Evolutionary conservation across 2,113 vertebrate genomes (phyloP).

Genomic region (Danionella cerebrum): DNA sequence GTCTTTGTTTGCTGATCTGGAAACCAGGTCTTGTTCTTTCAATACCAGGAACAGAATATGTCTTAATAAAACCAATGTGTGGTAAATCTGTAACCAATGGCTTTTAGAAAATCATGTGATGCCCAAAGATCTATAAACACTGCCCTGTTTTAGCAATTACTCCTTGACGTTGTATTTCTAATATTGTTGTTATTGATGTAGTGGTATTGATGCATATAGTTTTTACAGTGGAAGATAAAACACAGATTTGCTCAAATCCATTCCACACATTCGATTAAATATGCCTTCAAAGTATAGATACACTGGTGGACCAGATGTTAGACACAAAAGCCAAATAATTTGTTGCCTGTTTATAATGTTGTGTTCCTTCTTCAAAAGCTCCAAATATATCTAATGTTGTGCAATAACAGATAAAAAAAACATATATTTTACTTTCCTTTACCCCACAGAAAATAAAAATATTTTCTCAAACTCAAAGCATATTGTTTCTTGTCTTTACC

Average conservation of each 20-base stretch:
- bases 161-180: not conserved
- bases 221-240: not conserved
- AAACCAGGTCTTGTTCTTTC: not conserved
- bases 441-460: slow-evolving; percentile 37
- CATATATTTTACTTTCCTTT: slow-evolving; percentile 29
- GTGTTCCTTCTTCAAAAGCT: too few relatives aligned
- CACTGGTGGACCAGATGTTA: not conserved
- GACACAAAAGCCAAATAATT: too few relatives aligned
- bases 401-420: slow-evolving; percentile 16
- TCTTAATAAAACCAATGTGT: not conserved
- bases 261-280: not conserved
- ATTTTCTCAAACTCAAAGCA: slow-evolving; percentile 19
- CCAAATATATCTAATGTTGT: slow-evolving; percentile 28
- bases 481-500: not conserved
- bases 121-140: not conserved
- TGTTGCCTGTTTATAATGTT: too few relatives aligned
- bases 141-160: not conserved
- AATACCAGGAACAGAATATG: not conserved
- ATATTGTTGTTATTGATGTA: not conserved
- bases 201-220: not conserved
- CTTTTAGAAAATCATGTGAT: not conserved
- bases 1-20: not conserved
- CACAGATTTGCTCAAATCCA: not conserved
- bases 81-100: not conserved
- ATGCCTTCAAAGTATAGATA: not conserved